Evolutionary conservation across 2,888 invertebrate species (phyloP), one percentile per base, ranked within the genome.

Genomic region (Morinoia aosen): DNA sequence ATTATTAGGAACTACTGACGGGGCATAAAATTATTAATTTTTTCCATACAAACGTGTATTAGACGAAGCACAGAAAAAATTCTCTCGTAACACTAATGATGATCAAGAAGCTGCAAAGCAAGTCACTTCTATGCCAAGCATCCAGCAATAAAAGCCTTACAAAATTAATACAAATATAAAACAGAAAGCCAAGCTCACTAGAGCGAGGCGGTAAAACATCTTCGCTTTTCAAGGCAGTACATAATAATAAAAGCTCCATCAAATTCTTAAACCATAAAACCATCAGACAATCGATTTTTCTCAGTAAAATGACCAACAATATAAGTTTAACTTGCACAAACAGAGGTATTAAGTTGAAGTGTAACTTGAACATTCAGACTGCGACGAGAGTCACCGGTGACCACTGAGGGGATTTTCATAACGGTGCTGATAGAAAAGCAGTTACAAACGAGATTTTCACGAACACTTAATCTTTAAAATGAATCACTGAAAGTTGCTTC

Each of bases 71-170:
- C 33, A 76, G 33, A 33, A 61, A 64, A 76, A 76, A 76, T 76
- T 19, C 90, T 4, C 90, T 90, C 39, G 48, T 48, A 40, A 90
- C 33, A 48, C 90, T 90, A 90, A 90, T 90, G 90, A 90, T 40
- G 90, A 90, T 90, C 90, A 90, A 16, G 48, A 90, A 90, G 90
- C 90, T 90, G 40, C 39, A 90, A 90, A 90, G 90, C 90, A 48
- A 48, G 11, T 90, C 40, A 48, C 40, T 90, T 90, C 48, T 16
- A 76, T 33, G 76, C 76, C 33, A 33, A 16, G 76, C 76, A 76
- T 76, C 33, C 76, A 76, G 76, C 76, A 76, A 76, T 33, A 76
- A 33, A 33, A 76, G 33, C 76, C 33, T 76, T 76, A 33, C 25
- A 33, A 61, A 61, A 61, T 61, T 48, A 88, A 39, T 39, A 12